These are phyloP conservation scores for Stegodyphus mimosarum DNA, from an alignment of 1,140 invertebrate genomes.

Conservation along the genomic window DNA sequence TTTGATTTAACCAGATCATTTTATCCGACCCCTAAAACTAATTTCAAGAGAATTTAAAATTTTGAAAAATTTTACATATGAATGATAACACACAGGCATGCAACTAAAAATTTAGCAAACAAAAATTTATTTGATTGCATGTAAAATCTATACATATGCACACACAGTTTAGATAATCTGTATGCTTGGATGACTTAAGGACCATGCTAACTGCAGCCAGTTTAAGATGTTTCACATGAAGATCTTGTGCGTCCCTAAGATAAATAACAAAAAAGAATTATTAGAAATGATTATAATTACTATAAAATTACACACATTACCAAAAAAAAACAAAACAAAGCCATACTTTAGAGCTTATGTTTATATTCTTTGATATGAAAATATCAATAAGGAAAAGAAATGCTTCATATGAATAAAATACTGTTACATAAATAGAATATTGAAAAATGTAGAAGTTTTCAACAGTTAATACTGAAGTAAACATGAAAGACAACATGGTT, in stretches of 20 bases:
- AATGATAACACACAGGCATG: not conserved
- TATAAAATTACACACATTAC: not conserved
- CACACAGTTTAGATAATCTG: constrained; percentile 23
- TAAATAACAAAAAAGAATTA: not conserved
- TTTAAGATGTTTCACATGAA: constrained; percentile 24
- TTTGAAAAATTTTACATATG: too few relatives aligned
- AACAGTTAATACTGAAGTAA: too few relatives aligned
- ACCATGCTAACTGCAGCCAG: not conserved
- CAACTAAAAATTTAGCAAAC: not conserved
- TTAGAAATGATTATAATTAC: not conserved
- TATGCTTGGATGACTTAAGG: constrained; percentile 8
- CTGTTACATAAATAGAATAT: too few relatives aligned
- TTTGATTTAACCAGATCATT: too few relatives aligned
- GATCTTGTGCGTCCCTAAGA: constrained; percentile 1
- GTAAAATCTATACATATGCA: not conserved
- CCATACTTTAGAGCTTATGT: too few relatives aligned
- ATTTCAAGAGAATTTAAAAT: too few relatives aligned
- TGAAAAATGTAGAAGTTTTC: too few relatives aligned
- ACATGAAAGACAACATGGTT: too few relatives aligned
- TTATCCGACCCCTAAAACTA: too few relatives aligned
- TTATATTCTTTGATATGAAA: too few relatives aligned
- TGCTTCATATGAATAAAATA: too few relatives aligned
- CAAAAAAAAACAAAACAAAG: not conserved
- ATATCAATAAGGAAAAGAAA: too few relatives aligned
- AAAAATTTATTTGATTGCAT: not conserved